phyloP scores from a whole-genome alignment of 2,888 invertebrate genomes.

The Anoplius nigerrimus region DNA sequence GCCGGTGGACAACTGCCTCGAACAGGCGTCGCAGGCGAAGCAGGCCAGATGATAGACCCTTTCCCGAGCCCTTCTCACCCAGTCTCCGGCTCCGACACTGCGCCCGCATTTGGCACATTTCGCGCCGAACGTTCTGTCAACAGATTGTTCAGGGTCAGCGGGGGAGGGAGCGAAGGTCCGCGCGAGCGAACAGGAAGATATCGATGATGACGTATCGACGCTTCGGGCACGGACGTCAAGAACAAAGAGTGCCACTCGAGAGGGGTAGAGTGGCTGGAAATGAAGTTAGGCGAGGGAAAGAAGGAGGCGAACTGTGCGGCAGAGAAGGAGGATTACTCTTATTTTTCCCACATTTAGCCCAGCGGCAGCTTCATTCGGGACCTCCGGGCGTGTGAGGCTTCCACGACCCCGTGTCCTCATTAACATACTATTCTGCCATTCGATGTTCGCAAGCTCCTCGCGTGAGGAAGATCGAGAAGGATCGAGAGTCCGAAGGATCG shows the following conservation, averaged over 20 bases:
- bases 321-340: conserved; percentile 35
- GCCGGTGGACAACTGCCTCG: conserved; percentile 93
- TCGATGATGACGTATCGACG: too few species aligned
- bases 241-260: too few species aligned
- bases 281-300: too few species aligned
- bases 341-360: conserved; percentile 22
- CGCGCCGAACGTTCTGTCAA: conserved; percentile 93
- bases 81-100: conserved; percentile 95
- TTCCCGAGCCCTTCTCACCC: conserved; percentile 96
- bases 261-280: too few species aligned
- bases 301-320: neutral
- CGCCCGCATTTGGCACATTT: conserved; percentile 97
- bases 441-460: conserved; percentile 34
- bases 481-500: too few species aligned
- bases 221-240: too few species aligned
- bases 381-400: conserved; percentile 53
- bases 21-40: conserved; percentile 98
- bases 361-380: conserved; percentile 53
- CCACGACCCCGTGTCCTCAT: conserved; percentile 57
- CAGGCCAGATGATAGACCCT: conserved; percentile 98
- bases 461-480: conserved; percentile 7
- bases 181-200: neutral
- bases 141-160: neutral
- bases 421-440: conserved; percentile 63
- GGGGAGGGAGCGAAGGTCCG: too few species aligned